Evolutionary conservation across 2,113 vertebrate genomes (phyloP).

Genomic region (Brachypodius melanocephalos): DNA sequence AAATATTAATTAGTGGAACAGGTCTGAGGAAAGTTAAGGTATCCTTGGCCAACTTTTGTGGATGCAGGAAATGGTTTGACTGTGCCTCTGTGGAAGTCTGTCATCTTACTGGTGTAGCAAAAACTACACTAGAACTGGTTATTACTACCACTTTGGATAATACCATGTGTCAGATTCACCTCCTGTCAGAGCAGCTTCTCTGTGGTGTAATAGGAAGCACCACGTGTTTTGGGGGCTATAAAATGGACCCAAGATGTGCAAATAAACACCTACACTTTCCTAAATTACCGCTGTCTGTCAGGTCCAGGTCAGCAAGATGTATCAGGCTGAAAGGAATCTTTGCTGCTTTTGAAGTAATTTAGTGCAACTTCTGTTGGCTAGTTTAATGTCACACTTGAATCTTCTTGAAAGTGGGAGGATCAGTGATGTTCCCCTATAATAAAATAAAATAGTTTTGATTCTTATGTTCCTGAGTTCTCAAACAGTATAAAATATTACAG

Average conservation of each 20-base stretch:
- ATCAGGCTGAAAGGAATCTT: background rate
- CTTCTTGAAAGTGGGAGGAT: background rate
- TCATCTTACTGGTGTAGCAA: background rate
- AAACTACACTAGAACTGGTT: background rate
- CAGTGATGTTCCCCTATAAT: background rate
- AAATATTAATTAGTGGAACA: background rate
- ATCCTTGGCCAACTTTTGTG: background rate
- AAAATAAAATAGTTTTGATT: background rate
- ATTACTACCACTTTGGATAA: background rate
- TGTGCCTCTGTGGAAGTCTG: background rate
- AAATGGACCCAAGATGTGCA: background rate
- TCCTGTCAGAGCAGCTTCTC: background rate
- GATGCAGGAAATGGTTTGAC: background rate
- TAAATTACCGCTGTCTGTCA: background rate
- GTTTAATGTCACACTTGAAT: background rate
- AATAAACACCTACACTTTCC: background rate
- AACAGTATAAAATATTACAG: background rate
- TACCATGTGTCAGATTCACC: background rate
- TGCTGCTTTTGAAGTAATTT: background rate
- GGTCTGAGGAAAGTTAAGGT: background rate
- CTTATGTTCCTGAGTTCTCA: background rate
- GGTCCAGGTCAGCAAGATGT: background rate
- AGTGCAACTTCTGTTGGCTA: background rate
- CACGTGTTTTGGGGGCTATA: background rate
- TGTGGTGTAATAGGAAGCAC: background rate